phyloP scores from a whole-genome alignment of 2,888 invertebrate species.

The Bellardia bayeri region DNA sequence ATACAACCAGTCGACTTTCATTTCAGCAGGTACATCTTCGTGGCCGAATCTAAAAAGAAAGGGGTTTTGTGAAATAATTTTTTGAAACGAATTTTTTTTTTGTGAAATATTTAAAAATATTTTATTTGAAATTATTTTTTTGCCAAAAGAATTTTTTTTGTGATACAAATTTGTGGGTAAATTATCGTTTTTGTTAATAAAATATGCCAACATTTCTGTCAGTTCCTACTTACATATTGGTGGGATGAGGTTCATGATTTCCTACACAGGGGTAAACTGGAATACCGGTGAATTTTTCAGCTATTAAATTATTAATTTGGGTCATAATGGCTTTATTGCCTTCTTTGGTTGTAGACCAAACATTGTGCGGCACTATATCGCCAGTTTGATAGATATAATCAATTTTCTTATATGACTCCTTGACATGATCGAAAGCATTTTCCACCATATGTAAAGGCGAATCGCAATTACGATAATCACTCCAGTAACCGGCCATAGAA shows the following conservation, averaged over 20 bases:
- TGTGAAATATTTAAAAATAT: too few relatives aligned
- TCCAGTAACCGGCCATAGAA: slow-evolving; percentile 90
- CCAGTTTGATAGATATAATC: slow-evolving; percentile 93
- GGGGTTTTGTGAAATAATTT: neutral
- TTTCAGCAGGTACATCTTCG: slow-evolving; percentile 81
- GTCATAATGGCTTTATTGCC: slow-evolving; percentile 87
- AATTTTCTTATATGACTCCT: slow-evolving; percentile 86
- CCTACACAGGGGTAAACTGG: slow-evolving; percentile 90
- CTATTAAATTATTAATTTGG: slow-evolving; percentile 85
- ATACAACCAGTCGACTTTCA: slow-evolving; percentile 90
- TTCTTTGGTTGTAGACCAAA: slow-evolving; percentile 92
- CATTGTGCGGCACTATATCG: slow-evolving; percentile 93
- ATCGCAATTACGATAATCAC: slow-evolving; percentile 92
- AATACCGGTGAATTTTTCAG: slow-evolving; percentile 86
- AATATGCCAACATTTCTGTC: too few relatives aligned
- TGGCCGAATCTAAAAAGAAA: slow-evolving; percentile 86
- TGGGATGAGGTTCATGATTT: slow-evolving; percentile 94
- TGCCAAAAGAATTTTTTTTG: too few relatives aligned
- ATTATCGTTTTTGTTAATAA: too few relatives aligned
- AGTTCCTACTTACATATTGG: slow-evolving; percentile 89
- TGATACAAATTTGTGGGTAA: too few relatives aligned
- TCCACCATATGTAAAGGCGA: slow-evolving; percentile 89
- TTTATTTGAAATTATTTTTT: too few relatives aligned
- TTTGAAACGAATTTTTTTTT: neutral
- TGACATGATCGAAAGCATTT: slow-evolving; percentile 88